Evolutionary conservation across 2,888 invertebrate species (phyloP), one percentile per base, ranked within the genome.

Genomic region (Ommatoiulus sabulosus): DNA sequence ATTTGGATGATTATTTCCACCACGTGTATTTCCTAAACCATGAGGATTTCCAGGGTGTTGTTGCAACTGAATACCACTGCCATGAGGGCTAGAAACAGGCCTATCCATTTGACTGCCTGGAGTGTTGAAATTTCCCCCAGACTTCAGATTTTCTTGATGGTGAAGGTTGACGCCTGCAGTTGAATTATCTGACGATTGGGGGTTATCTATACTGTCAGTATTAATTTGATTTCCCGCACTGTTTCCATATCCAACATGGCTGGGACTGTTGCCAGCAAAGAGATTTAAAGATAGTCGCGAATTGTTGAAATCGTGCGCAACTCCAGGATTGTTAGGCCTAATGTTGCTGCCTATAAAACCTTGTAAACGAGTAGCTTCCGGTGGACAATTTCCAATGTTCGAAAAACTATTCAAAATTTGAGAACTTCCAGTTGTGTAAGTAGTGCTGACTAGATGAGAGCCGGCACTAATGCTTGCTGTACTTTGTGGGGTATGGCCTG

Each of bases 41-140:
- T 52, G 48, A 86, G 88, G 88, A 88, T 88, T 88, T 87, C 52
- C 85, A 86, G 84, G 46, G 44, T 88, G 72, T 1, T 87, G 87
- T 24, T 72, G 72, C 72, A 72, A 72, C 72, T 72, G 72, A 20
- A 8, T 72, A 7, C 72, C 24, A 72, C 72, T 20, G 20, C 72
- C 72, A 24, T 72, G 72, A 4, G 72, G 72, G 8, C 72, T 72
- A 10, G 72, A 20, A 72, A 10, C 24, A 72, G 72, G 20, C 35
- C 87, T 52, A 52, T 87, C 52, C 17, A 48, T 46, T n/a, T n/a
- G 87, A 52, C 52, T 87, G 8, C 87, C 87, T n/a, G 48, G n/a
- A n/a, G 44, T 48, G 24, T 48, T 44, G 35, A 48, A 48, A 87
- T 87, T 87, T 87, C 87, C 87, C 10, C 87, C 87, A 87, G 35